Base-by-base conservation (phyloP, 2,888 invertebrate genomes). In the Dryobotodes eremita region DNA sequence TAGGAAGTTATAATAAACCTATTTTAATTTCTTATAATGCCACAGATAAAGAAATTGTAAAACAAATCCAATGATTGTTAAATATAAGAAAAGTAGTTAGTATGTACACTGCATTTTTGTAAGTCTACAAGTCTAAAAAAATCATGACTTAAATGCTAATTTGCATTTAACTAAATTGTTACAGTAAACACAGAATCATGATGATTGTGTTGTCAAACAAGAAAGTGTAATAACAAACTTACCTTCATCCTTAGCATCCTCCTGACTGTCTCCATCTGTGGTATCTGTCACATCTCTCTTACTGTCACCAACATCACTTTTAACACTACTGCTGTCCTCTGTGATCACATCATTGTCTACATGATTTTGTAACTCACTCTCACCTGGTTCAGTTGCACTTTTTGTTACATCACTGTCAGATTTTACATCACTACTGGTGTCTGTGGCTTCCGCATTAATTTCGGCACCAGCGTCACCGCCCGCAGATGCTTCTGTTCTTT, bases 321-420 rank as follows among this genome's bases (percentile, higher is more conserved):
- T 90, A 89, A 88, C 88, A 89, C 89, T 91, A 84, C 84, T 89
- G 90, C 84, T 91, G 64, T 93, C 89, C 42, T 90, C 90, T 36
- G 91, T 90, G 89, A 91, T 93, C 75, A 89, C 90, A 81, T 92
- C 91, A 88, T 93, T 90, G 64, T 95, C 94, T 68, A 96, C 93
- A 93, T 95, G 94, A 89, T 96, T 96, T 81, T 93, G 93, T 75
- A 95, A 87, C 75, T 91, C 92, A 91, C 89, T 91, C 68, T 90
- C 89, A 20, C 36, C 70, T 66, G 50, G 83, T 73, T 89, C 90
- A 77, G 80, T 77, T 64, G 71, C 80, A 86, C 73, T 85, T 80
- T 84, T 84, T n/a, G 57, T 89, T 85, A 82, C 55, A 72, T 74
- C 68, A 79, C 79, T 79, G 83, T 81, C 82, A 79, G 68, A 69